Evolutionary conservation across 2,888 invertebrate species (phyloP).

Genomic region (Drosophila meridionalis): DNA sequence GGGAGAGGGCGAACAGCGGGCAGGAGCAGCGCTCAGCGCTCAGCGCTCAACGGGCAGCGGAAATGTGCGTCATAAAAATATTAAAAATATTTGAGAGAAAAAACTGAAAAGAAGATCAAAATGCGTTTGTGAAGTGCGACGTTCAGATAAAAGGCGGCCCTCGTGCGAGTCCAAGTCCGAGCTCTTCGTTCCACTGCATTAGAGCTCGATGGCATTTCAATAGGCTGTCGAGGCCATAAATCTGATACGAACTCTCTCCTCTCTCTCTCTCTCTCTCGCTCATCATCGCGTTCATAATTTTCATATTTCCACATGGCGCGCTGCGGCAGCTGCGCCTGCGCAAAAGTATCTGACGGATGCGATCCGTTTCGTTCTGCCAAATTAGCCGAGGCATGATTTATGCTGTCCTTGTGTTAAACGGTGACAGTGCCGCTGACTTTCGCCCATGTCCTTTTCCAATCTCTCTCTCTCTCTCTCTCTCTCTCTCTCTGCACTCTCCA

Average conservation of each 20-base stretch:
- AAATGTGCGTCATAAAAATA: conserved; percentile 81
- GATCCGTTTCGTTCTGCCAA: conserved; percentile 74
- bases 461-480: conserved; percentile 1
- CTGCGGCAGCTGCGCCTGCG: conserved; percentile 66
- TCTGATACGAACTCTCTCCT: conserved; percentile 52
- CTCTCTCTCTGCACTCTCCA: neutral
- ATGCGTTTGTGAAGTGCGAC: conserved; percentile 45
- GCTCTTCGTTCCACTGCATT: conserved; percentile 70
- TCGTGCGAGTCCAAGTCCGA: conserved; percentile 20
- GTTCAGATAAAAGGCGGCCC: conserved; percentile 43
- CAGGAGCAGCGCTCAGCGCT: neutral
- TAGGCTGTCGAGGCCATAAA: conserved; percentile 72
- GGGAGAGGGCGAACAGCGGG: conserved; percentile 25
- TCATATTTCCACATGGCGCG: conserved; percentile 76
- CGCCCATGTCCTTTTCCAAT: conserved; percentile 26
- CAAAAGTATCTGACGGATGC: conserved; percentile 67
- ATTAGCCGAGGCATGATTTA: conserved; percentile 70
- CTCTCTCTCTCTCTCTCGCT: conserved; percentile 9
- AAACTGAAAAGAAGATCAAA: conserved; percentile 47
- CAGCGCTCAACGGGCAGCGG: conserved; percentile 42
- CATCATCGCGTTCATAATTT: conserved; percentile 69
- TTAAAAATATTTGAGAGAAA: conserved; percentile 60
- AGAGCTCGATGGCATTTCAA: conserved; percentile 64
- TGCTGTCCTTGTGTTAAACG: conserved; percentile 52
- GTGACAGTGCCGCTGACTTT: conserved; percentile 28